Conservation (phyloP, 2,113 vertebrate species). For the Rafetus swinhoei region DNA sequence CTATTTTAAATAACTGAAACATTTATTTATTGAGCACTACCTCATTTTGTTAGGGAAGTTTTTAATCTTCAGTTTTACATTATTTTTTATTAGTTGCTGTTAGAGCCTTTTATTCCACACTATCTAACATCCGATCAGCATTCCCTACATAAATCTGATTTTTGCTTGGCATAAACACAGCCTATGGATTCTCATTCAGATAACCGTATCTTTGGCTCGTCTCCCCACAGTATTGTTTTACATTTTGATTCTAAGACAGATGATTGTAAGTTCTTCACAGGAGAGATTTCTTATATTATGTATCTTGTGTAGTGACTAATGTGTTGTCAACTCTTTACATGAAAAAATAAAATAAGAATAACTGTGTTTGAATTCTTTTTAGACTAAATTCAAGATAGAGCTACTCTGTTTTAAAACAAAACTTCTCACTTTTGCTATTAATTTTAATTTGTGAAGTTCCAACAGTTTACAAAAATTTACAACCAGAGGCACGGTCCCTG, state of each 20-base stretch:
- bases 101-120: not conserved
- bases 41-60: not conserved
- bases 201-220: not conserved
- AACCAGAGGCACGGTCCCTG: not conserved
- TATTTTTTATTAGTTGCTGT: not conserved
- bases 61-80: not conserved
- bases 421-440: not conserved
- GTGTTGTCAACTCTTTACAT: not conserved
- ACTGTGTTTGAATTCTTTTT: not conserved
- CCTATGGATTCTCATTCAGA: not conserved
- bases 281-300: not conserved
- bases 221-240: not conserved
- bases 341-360: not conserved
- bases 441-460: not conserved
- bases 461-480: not conserved
- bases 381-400: not conserved
- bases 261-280: not conserved
- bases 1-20: not conserved
- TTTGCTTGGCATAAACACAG: not conserved
- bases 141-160: not conserved
- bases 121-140: not conserved
- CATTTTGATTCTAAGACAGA: not conserved
- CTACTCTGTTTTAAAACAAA: not conserved
- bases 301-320: not conserved
- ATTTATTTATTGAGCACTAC: not conserved